These are phyloP conservation scores for Perca flavescens DNA, from an alignment of 2,113 vertebrate genomes.

Conservation along the genomic window DNA sequence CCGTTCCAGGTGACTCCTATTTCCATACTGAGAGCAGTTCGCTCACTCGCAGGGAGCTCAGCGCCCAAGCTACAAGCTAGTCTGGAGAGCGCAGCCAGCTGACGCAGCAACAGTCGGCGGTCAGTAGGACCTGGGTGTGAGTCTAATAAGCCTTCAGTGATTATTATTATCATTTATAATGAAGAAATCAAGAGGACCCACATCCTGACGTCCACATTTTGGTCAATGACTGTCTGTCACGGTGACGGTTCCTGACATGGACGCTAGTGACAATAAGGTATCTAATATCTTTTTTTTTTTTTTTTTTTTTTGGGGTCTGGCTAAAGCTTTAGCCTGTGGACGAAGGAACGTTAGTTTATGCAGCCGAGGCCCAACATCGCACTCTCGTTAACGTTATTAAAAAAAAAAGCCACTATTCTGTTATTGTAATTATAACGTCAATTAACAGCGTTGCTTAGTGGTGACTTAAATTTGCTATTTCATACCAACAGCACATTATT, in stretches of 20 bases:
- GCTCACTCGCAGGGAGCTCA: background rate
- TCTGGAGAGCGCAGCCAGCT: constrained; percentile 45
- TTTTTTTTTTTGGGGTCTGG: constrained; percentile 2
- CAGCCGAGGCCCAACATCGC: constrained; percentile 2
- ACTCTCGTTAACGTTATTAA: background rate
- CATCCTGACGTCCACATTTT: constrained; percentile 77
- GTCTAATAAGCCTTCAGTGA: constrained; percentile 35
- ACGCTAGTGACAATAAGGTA: constrained; percentile 85
- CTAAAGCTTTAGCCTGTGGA: constrained; percentile 38
- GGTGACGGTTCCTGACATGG: constrained; percentile 81
- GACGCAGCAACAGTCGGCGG: constrained; percentile 60
- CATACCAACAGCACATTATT: background rate
- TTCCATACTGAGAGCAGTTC: constrained; percentile 56
- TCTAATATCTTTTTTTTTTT: background rate
- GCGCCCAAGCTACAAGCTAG: background rate
- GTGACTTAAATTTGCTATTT: background rate
- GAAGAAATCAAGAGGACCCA: constrained; percentile 65
- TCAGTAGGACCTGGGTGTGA: constrained; percentile 56
- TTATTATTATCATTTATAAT: constrained; percentile 63
- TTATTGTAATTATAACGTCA: background rate
- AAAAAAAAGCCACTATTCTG: accelerated
- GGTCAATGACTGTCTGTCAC: constrained; percentile 66
- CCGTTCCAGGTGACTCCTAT: constrained; percentile 89
- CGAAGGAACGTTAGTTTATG: background rate
- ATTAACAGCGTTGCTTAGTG: background rate